These are phyloP conservation scores for Pocillopora damicornis DNA, from an alignment of 64 coral and sea anemone genomes.

Conservation along the genomic window DNA sequence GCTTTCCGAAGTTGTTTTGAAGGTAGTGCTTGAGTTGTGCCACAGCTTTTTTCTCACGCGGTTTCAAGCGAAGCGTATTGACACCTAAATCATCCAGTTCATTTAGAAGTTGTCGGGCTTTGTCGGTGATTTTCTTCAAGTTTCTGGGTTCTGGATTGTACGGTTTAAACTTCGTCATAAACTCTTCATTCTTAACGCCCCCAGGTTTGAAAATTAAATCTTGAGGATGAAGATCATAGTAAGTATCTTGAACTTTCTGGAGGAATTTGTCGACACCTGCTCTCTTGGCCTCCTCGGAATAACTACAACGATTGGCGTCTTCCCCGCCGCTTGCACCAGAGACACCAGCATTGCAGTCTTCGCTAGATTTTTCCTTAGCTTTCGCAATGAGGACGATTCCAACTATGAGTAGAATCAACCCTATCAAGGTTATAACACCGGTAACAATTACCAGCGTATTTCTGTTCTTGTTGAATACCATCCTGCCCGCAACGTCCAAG, in stretches of 20 bases:
- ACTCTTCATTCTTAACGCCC: not conserved
- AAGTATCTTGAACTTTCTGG: slow-evolving; percentile 57
- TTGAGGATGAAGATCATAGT: slow-evolving; percentile 52
- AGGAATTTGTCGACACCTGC: slow-evolving; percentile 68
- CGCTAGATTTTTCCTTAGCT: not conserved
- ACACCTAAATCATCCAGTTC: slow-evolving; percentile 45
- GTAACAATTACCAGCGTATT: not conserved
- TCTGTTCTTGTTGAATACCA: not conserved
- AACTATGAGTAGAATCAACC: slow-evolving; percentile 58
- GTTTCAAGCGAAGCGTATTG: slow-evolving; percentile 46
- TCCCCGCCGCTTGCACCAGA: not conserved
- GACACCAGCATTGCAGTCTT: not conserved
- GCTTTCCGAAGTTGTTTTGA: slow-evolving; percentile 52
- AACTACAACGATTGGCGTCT: slow-evolving; percentile 26
- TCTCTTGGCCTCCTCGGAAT: slow-evolving; percentile 52
- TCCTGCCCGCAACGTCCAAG: not conserved
- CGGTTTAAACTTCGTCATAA: slow-evolving; percentile 53
- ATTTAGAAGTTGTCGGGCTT: slow-evolving; percentile 31
- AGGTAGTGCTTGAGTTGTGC: slow-evolving; percentile 84
- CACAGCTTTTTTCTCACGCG: slow-evolving; percentile 83
- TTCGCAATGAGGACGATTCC: slow-evolving; percentile 56
- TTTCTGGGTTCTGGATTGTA: slow-evolving; percentile 66
- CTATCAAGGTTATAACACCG: slow-evolving; percentile 19
- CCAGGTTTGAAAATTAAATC: slow-evolving; percentile 10
- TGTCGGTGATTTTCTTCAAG: slow-evolving; percentile 66